Base-by-base conservation (phyloP, 2,113 vertebrate species). In the Trematocara marginatum region DNA sequence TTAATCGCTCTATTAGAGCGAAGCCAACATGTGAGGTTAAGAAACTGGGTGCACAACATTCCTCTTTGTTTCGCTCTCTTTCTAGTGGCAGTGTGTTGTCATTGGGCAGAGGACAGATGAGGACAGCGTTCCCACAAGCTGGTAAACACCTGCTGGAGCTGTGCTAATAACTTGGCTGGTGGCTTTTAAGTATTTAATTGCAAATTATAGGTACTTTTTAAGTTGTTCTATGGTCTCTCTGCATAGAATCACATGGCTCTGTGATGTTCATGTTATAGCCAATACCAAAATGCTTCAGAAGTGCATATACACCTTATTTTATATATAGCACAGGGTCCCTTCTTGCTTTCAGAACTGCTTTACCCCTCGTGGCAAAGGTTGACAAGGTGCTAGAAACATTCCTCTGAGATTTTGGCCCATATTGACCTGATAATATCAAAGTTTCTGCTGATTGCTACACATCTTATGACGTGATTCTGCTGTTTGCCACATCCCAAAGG, bases 11-110 rank as follows among this genome's bases (percentile, higher is more conserved):
- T 26, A 81, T 57, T 11, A 29, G 6, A 13, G 6, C 7, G 3
- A 23, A 78, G 81, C 13, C 42, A 38, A 18, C 53, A 34, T 18
- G 6, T 35, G 49, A 45, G 12, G 53, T 61, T 29, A 40, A 20
- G 76, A 81, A 86, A 85, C 40, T 35, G 54, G 90, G 82, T 29
- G 9, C 40, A 1, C 76, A 3, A 10, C 89, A 90, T 92, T 89
- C 80, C 82, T 79, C 8, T 5, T 66, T 59, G 23, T 47, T 74
- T 78, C 2, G 5, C 3, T 51, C 6, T 79, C 52, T 84, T 6
- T 15, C 2, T 23, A 1, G 15, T 38, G 4, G 74, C 1, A 10
- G 3, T 5, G 26, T 45, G 84, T 26, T 29, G 26, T 42, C 4
- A 38, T 45, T 52, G 35, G 9, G 3, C 53, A 10, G 7, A 89